Base-by-base conservation (phyloP, 2,797 vertebrate species). In the Bryconaethiops microstoma region DNA sequence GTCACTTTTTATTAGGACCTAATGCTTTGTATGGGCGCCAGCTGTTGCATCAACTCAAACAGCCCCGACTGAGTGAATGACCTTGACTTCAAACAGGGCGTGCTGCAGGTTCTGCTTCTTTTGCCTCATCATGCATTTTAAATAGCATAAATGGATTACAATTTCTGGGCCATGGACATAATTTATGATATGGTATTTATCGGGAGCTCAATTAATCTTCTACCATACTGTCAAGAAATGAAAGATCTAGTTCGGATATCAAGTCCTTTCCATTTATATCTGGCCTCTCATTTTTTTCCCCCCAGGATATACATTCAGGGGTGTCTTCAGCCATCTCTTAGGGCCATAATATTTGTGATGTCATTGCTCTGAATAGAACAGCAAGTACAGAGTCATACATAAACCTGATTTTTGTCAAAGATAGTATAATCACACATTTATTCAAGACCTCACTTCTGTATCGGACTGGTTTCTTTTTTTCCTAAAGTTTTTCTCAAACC, bases 21-120 rank as follows among this genome's bases (percentile, higher is more conserved):
- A 91, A 92, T 93, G 94, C 95, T 96, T 95, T 95, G 95, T 96
- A 95, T 95, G 93, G 93, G 94, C 94, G 95, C 95, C 95, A 98
- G 95, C 94, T 96, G 95, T 97, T 98, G 95, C 94, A 95, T 96
- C 95, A 95, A 93, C 94, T 95, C 92, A 88, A 91, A 92, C 91
- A 94, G 95, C 95, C 94, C 95, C 93, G 92, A 92, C 90, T 94
- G 92, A 94, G 94, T 93, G 88, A 90, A 89, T 96, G 96, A 97
- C 97, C 96, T 97, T 97, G 96, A 97, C 95, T 96, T 97, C 94
- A 92, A 93, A 92, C 93, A 83, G 87, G 72, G 60, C 74, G 88
- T 93, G 88, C 88, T 89, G 91, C 91, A 90, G 87, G 88, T 91
- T 90, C 89, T 87, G 91, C 92, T 92, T 88, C 92, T 93, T 92